These are phyloP conservation scores for Lepidothrix coronata DNA, from an alignment of 2,113 vertebrate genomes.

Conservation along the genomic window DNA sequence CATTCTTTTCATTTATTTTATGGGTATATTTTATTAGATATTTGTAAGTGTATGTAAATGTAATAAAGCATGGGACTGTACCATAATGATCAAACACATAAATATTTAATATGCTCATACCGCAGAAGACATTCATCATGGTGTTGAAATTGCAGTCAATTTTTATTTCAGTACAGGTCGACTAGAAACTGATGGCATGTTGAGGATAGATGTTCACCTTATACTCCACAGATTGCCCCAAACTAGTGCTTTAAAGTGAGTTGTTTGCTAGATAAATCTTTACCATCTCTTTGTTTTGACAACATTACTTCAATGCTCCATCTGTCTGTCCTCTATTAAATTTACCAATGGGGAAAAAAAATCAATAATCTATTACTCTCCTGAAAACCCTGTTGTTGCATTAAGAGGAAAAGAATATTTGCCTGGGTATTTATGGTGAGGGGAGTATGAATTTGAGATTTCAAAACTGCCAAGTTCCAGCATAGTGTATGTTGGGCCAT, in stretches of 20 bases:
- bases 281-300: neutral
- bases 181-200: neutral
- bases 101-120: neutral
- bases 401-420: neutral
- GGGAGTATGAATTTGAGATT: neutral
- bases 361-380: neutral
- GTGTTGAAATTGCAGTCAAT: neutral
- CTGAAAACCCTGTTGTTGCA: neutral
- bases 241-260: neutral
- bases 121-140: neutral
- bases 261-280: slow-evolving; percentile 17
- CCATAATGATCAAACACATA: neutral
- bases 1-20: neutral
- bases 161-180: neutral
- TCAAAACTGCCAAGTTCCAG: neutral
- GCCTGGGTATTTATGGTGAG: accelerated
- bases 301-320: neutral
- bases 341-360: neutral
- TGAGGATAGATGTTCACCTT: neutral
- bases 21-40: neutral
- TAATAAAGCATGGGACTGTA: neutral
- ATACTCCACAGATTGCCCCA: neutral
- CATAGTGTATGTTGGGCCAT: neutral
- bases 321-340: neutral
- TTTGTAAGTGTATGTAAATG: neutral